A percentile compares a stretch with the other conserved stretches of the same genome.
These are phyloP conservation scores for Dendropsophus ebraccatus DNA, from an alignment of 2,113 vertebrate species.

Conservation along the genomic window DNA sequence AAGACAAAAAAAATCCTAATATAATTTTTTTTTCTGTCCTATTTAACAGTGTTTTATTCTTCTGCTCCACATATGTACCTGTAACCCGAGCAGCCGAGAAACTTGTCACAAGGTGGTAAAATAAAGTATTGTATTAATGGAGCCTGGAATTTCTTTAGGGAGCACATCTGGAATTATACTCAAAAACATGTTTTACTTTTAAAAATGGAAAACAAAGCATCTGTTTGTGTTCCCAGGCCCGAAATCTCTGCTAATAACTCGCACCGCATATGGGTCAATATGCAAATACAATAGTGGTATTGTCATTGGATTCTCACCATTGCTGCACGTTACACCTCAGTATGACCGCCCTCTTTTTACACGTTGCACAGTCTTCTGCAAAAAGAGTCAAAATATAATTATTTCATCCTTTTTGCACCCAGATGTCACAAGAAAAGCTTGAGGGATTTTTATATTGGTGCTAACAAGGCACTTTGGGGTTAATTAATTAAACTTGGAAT, in stretches of 20 bases:
- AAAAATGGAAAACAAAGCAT: slow-evolving; percentile 41
- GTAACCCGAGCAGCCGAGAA: slow-evolving; percentile 47
- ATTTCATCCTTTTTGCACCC: not conserved
- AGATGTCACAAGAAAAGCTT: not conserved
- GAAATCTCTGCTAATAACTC: slow-evolving; percentile 25
- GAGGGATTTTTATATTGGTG: not conserved
- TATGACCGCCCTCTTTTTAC: not conserved
- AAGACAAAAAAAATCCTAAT: not conserved
- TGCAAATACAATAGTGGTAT: slow-evolving; percentile 34
- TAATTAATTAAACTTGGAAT: slow-evolving; percentile 21
- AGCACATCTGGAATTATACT: slow-evolving; percentile 50
- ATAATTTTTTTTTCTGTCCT: not conserved
- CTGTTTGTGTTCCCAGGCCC: slow-evolving; percentile 29
- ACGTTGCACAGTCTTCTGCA: not conserved
- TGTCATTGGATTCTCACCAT: not conserved
- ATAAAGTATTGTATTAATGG: slow-evolving; percentile 43
- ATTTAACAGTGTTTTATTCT: slow-evolving; percentile 25
- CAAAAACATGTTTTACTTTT: slow-evolving; percentile 47
- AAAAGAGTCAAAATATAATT: slow-evolving; percentile 5
- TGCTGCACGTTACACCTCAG: not conserved
- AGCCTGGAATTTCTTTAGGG: slow-evolving; percentile 33
- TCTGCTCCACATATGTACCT: slow-evolving; percentile 26
- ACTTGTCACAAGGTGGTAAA: slow-evolving; percentile 48
- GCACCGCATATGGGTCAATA: slow-evolving; percentile 13
- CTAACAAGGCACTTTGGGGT: slow-evolving; percentile 37